Evolutionary conservation across 1,140 invertebrate genomes (phyloP), one percentile per base, ranked within the genome.

Genomic region (Dendrolimus kikuchii): DNA sequence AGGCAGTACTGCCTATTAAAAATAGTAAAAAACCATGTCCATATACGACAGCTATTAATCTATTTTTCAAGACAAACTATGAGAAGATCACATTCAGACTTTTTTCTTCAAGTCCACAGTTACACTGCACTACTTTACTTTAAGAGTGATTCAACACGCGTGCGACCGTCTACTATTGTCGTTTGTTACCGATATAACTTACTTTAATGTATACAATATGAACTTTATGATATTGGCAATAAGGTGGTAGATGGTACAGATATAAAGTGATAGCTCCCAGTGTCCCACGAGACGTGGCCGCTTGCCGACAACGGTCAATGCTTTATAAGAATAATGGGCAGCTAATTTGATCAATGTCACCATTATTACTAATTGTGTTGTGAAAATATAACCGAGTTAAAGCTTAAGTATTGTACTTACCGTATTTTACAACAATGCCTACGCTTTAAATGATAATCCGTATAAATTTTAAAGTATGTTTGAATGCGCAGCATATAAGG

Each of bases 71-170:
- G 7, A 8, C 6, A 9, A 44, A 8, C n/a, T 45, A n/a, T 38
- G 9, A 36, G 48, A 47, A 6, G 6, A 55, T 38, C 45, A 7
- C 7, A 57, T 37, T 44, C 38, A 46, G 49, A 38, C 42, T 38
- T 53, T 54, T 62, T 58, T 55, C 55, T 48, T 45, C 54, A 55
- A 66, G 48, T 70, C 64, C 74, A 75, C 72, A 75, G 72, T 73
- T 70, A 80, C 68, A 80, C 64, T 77, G 74, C 68, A 77, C 77
- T 76, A 77, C 59, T 80, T 76, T 69, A 71, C 69, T 75, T 75
- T 56, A 61, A 63, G 52, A 56, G 43, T 62, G 66, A 69, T 71
- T 72, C 65, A 71, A 71, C 59, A 55, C 63, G 63, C 68, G 77
- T 77, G 77, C 54, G 77, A 80, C 71, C 62, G 64, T 66, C 54